Conservation (phyloP, 2,888 invertebrate genomes). For the Rambutsinella grinnellia region DNA sequence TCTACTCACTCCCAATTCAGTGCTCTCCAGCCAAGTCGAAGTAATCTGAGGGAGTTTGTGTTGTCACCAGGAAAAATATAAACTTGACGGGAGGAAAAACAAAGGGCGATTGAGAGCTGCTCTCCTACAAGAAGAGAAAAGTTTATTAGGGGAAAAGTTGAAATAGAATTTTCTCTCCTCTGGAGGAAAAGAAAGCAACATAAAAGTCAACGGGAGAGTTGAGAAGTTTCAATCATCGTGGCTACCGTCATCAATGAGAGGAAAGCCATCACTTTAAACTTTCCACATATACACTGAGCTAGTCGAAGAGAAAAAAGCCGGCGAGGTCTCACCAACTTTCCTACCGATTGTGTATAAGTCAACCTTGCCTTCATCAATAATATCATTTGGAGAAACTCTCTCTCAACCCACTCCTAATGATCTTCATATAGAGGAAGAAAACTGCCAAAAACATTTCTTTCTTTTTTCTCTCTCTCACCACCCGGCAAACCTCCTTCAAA, state of each 20-base stretch:
- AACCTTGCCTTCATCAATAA: not conserved
- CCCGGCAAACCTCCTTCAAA: constrained; percentile 9
- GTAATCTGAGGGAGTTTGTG: constrained; percentile 10
- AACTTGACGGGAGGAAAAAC: constrained; percentile 32
- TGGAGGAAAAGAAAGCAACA: not conserved
- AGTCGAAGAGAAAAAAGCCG: constrained; percentile 10
- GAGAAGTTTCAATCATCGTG: not conserved
- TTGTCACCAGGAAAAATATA: constrained; percentile 24
- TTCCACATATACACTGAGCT: constrained; percentile 7
- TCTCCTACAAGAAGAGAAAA: constrained; percentile 14
- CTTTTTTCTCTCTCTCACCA: no score
- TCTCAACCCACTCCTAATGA: constrained; percentile 32
- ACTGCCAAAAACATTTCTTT: constrained; percentile 39
- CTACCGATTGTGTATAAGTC: not conserved
- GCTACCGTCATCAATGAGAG: not conserved
- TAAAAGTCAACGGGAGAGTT: not conserved
- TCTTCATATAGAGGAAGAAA: constrained; percentile 45
- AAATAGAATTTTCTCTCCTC: not conserved
- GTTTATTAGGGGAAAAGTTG: not conserved
- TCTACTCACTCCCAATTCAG: not conserved
- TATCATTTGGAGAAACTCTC: not conserved
- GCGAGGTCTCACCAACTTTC: not conserved
- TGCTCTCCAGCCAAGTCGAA: constrained; percentile 41
- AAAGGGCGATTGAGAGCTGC: constrained; percentile 17
- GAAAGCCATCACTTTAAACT: not conserved